Percentiles rank a stretch among this genome's conserved stretches.
These are phyloP conservation scores for Ricordea florida DNA, from an alignment of 92 coral and sea anemone genomes.

Conservation along the genomic window DNA sequence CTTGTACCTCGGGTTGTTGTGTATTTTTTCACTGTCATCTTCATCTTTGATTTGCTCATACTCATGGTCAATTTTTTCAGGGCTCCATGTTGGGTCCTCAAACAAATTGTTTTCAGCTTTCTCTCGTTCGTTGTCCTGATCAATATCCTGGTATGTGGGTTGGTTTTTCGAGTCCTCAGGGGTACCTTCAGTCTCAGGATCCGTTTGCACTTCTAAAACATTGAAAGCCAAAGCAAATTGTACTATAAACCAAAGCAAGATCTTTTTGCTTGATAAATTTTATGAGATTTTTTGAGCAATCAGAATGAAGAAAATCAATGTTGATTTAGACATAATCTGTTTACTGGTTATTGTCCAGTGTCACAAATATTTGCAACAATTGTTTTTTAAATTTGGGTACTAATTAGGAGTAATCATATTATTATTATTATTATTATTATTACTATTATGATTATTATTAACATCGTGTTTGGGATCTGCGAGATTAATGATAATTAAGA, in stretches of 20 bases:
- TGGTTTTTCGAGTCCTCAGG: no score
- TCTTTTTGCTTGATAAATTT: background rate
- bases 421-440: background rate
- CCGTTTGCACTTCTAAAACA: no score
- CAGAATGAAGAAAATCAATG: conserved; percentile 13
- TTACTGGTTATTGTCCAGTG: background rate
- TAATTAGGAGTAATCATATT: background rate
- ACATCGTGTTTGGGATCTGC: no score
- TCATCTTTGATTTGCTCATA: background rate
- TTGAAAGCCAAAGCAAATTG: no score
- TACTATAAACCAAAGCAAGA: background rate
- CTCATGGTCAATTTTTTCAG: background rate
- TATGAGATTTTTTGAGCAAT: background rate
- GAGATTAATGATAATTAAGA: no score
- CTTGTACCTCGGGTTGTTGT: background rate
- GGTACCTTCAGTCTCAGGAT: no score
- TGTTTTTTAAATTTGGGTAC: background rate
- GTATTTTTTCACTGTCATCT: background rate
- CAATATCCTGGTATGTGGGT: background rate
- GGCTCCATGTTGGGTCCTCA: background rate
- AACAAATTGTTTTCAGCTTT: background rate
- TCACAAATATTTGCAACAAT: background rate
- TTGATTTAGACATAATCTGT: background rate
- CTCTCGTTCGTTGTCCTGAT: background rate
- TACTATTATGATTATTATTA: background rate